Evolutionary conservation across 2,797 vertebrate genomes (phyloP), one percentile per base, ranked within the genome.

Genomic region (Parotocinclus haroldoi): DNA sequence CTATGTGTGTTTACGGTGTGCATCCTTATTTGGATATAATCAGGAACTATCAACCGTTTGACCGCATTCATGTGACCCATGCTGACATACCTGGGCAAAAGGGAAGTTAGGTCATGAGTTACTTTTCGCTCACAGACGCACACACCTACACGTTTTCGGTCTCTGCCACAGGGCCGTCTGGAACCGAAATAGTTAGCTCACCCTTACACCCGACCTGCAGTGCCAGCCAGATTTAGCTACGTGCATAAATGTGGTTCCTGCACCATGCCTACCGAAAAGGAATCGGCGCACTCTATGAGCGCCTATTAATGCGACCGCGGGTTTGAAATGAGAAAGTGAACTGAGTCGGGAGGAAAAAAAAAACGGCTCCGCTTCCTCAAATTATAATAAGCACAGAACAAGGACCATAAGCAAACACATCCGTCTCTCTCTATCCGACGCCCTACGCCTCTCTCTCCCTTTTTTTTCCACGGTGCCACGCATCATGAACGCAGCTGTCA

Each of bases 121-220:
- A 69, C 10, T 50, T 40, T 13, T 74, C 61, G 75, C 58, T 67
- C 69, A 63, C 65, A 71, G 16, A 71, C 56, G 58, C 39, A 71
- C 74, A 70, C 74, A 70, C 77, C 74, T 72, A 74, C 77, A 65
- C 54, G 60, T 69, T 74, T 72, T 79, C 77, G 63, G 62, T 74
- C 66, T 76, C 71, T 55, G 39, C 66, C 75, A 76, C 68, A 64
- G 54, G 54, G 13, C 49, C 38, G 11, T 58, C 63, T 61, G 64
- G 77, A 76, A 76, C 66, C 75, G 72, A 79, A 79, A 79, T 69
- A 71, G 45, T 58, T 44, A 62, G 42, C 37, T 62, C 56, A 40
- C 1, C 61, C 11, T 40, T 46, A 40, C 27, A 57, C 37, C 55
- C 44, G 54, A 4, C 18, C 4, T 56, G 18, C 18, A 63, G 5